A percentile compares a stretch with the other conserved stretches of the same genome.
phyloP scores from a whole-genome alignment of 2,797 vertebrate species.

The Tiaroga cobitis region DNA sequence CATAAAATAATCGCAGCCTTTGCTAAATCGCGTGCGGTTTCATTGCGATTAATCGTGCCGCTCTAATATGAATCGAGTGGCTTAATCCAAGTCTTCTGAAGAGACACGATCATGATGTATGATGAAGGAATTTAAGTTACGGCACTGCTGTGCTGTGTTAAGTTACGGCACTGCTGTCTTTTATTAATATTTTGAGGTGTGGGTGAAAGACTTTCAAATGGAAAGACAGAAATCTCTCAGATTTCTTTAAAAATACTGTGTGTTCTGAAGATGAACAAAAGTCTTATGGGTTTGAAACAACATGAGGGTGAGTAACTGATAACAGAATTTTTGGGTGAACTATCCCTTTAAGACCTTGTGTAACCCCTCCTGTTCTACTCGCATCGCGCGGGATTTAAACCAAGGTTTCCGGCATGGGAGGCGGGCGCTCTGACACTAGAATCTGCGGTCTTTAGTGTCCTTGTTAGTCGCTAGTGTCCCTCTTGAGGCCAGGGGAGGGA shows the following conservation, averaged over 20 bases:
- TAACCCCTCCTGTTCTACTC: neutral
- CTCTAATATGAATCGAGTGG: no score
- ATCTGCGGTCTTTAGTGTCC: no score
- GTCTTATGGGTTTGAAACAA: neutral
- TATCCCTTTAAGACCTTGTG: neutral
- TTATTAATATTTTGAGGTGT: neutral
- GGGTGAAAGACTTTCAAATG: neutral
- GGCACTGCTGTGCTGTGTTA: neutral
- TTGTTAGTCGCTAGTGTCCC: no score
- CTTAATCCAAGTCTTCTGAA: neutral
- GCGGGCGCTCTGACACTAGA: neutral
- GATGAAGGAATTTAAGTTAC: neutral
- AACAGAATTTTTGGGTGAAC: neutral
- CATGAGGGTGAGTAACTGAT: neutral
- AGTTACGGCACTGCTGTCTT: neutral
- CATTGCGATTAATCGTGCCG: no score
- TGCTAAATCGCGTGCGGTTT: no score
- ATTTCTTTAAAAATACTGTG: neutral
- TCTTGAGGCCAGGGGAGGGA: neutral
- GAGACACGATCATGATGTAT: neutral
- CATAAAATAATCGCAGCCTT: no score
- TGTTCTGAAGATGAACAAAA: neutral
- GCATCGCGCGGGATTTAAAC: neutral
- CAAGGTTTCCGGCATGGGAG: neutral
- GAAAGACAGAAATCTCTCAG: neutral